Evolutionary conservation across 1,140 invertebrate species (phyloP), one percentile per base, ranked within the genome.

Genomic region (Metaphire vulgaris): DNA sequence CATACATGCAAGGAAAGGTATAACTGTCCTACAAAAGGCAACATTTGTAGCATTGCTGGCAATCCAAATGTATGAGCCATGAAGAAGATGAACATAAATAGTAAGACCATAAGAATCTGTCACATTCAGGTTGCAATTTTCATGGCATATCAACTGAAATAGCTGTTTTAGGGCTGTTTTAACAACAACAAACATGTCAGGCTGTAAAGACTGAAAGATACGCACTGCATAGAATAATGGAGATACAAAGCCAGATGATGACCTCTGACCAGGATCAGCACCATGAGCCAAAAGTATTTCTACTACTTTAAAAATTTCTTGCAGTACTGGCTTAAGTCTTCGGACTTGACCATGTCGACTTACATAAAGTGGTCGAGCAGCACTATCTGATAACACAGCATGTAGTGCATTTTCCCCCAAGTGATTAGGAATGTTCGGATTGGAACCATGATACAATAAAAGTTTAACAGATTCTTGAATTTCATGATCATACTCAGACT

Each of bases 121-220:
- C 21, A 32, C 66, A 34, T 77, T 77, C 15, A 77, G 32, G 64
- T 67, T 74, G 33, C 76, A 77, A 26, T 66, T 30, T 12, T 72
- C 64, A 26, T 77, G 33, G 65, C 32, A 65, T 0, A 77, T 64
- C 71, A 77, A 33, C 21, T 67, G 21, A 12, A 77, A 56, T 34
- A 77, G 41, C 76, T 77, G 76, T 65, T 77, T 77, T 56, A 77
- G 66, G 21, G 76, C 71, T 26, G 76, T 77, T 65, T 77, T 77
- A 28, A 77, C 76, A 30, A 77, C 76, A 64, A 77, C 72, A 67
- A 77, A 73, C 76, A 77, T 77, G 26, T 74, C 76, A 1, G 76
- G 76, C 33, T 77, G 76, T 30, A 77, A 65, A 1, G 76, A 77
- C 31, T 77, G 76, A 73, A 77, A 77, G 70, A 77, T 77, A 34